These are phyloP conservation scores for Amphipyra tragopoginis DNA, from an alignment of 2,888 invertebrate genomes.

Conservation along the genomic window DNA sequence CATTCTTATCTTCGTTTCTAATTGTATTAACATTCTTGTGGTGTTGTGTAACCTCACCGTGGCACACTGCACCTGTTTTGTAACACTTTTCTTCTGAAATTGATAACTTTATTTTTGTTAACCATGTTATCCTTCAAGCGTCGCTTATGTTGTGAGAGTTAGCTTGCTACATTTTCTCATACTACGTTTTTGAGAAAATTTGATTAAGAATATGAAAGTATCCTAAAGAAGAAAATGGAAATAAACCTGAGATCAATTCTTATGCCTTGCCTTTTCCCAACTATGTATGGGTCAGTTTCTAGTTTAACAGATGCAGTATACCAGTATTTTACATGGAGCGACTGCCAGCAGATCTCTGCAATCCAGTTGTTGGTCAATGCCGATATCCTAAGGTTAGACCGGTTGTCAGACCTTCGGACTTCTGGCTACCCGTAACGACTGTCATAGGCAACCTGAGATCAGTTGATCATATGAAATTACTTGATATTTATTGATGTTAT, in stretches of 20 bases:
- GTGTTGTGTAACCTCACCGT: conserved; percentile 56
- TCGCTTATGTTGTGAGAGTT: not conserved
- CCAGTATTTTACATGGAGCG: too few species aligned
- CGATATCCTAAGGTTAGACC: too few species aligned
- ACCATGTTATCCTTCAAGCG: not conserved
- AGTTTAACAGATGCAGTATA: too few species aligned
- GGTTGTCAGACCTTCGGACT: too few species aligned
- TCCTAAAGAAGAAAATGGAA: conserved; percentile 8
- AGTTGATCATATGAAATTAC: conserved; percentile 11
- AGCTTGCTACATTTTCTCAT: too few species aligned
- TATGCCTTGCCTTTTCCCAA: too few species aligned
- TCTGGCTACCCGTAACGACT: too few species aligned
- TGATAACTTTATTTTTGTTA: conserved; percentile 10
- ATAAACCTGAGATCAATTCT: too few species aligned
- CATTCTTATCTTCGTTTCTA: conserved; percentile 59
- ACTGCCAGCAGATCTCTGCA: too few species aligned
- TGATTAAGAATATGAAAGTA: conserved; percentile 2
- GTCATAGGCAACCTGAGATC: not conserved
- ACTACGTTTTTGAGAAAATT: too few species aligned
- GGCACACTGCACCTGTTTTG: conserved; percentile 36
- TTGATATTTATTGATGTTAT: conserved; percentile 5
- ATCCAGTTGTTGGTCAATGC: too few species aligned
- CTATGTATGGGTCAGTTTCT: too few species aligned
- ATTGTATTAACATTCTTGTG: conserved; percentile 59
- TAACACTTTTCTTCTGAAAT: conserved; percentile 31